Conservation (phyloP, 2,888 invertebrate species). For the Eupithecia subumbrata region DNA sequence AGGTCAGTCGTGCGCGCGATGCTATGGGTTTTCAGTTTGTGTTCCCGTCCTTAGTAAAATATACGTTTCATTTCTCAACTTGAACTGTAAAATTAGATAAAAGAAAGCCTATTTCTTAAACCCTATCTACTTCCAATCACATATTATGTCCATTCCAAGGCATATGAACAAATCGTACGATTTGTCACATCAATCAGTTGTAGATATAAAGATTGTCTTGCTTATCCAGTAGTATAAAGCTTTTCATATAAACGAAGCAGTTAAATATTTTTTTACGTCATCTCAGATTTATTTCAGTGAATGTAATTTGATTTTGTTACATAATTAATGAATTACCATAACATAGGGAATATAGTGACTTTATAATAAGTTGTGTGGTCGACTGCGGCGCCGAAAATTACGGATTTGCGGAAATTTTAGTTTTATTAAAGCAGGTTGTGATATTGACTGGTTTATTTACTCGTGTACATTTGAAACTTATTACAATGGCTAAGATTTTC, state of each 20-base stretch:
- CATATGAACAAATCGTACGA: conserved; percentile 65
- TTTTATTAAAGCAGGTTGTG: conserved; percentile 58
- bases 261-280: conserved; percentile 69
- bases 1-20: conserved; percentile 62
- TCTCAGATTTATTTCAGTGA: conserved; percentile 66
- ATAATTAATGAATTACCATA: conserved; percentile 73
- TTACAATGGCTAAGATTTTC: conserved; percentile 24
- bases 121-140: conserved; percentile 41
- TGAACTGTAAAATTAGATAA: conserved; percentile 54
- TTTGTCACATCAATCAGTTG: conserved; percentile 60
- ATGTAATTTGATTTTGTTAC: conserved; percentile 65
- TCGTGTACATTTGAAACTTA: conserved; percentile 35
- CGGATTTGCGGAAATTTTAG: conserved; percentile 37
- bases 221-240: conserved; percentile 69
- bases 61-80: conserved; percentile 60
- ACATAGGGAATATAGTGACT: conserved; percentile 69
- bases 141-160: conserved; percentile 68
- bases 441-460: conserved; percentile 49
- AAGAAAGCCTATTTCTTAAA: conserved; percentile 38
- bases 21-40: conserved; percentile 60
- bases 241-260: conserved; percentile 66
- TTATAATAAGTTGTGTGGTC: conserved; percentile 72
- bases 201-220: conserved; percentile 59
- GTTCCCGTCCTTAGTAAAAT: conserved; percentile 80
- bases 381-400: conserved; percentile 51